Conservation (phyloP, 2,888 invertebrate species). For the Philaethria dido region DNA sequence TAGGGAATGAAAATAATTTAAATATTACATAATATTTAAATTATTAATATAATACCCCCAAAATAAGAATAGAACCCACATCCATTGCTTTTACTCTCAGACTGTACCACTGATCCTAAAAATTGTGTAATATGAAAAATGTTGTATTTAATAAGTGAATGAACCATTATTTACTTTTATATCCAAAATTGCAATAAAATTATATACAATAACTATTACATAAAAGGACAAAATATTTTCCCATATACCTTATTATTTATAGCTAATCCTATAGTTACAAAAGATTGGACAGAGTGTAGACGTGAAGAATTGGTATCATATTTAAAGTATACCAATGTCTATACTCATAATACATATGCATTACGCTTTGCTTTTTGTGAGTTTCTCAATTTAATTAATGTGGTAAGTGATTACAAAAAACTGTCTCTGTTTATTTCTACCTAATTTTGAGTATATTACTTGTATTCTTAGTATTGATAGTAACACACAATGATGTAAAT, state of each 20-base stretch:
- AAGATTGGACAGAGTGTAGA: conserved; percentile 81
- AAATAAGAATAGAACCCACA: no score
- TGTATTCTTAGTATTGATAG: no score
- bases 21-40: no score
- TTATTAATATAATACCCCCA: no score
- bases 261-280: conserved; percentile 82
- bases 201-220: background rate
- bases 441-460: background rate
- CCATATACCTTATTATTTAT: conserved; percentile 36
- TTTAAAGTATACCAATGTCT: conserved; percentile 79
- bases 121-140: no score
- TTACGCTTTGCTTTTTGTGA: conserved; percentile 88
- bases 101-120: no score
- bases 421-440: background rate
- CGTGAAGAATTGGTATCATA: conserved; percentile 84
- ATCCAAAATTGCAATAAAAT: no score
- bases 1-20: no score
- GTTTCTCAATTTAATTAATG: conserved; percentile 88
- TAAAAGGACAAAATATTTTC: background rate
- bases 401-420: conserved; percentile 85
- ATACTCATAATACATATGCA: conserved; percentile 86
- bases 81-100: no score
- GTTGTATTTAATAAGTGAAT: no score
- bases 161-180: no score
- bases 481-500: no score